These are phyloP conservation scores for Oryzias javanicus DNA, from an alignment of 2,113 vertebrate species.

Conservation along the genomic window DNA sequence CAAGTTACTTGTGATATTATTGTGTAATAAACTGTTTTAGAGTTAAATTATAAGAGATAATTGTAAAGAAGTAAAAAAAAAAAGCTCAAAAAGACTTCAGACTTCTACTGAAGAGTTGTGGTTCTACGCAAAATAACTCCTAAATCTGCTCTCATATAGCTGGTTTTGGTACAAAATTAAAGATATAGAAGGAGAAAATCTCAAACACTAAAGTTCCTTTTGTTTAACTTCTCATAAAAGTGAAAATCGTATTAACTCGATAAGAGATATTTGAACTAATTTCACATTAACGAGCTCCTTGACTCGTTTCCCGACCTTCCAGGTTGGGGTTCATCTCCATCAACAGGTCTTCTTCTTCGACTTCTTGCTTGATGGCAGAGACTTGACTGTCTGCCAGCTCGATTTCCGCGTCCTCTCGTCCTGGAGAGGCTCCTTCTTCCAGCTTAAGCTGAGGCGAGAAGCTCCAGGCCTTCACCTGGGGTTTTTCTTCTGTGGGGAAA, in stretches of 20 bases:
- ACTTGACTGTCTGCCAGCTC: not conserved
- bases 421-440: not conserved
- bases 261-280: not conserved
- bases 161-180: too few species aligned
- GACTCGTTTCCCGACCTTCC: not conserved
- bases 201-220: too few species aligned
- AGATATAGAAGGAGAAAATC: too few species aligned
- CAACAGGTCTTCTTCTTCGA: not conserved
- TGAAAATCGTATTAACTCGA: not conserved
- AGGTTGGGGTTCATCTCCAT: not conserved
- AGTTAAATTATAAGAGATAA: too few species aligned
- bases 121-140: too few species aligned
- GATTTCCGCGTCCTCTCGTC: not conserved
- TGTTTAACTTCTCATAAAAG: too few species aligned
- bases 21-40: too few species aligned
- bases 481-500: not conserved
- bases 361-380: constrained; percentile 5
- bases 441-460: not conserved
- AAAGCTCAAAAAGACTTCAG: too few species aligned
- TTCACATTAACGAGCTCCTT: not conserved
- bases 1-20: too few species aligned
- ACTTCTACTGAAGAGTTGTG: too few species aligned
- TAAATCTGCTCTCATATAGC: too few species aligned
- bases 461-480: not conserved
- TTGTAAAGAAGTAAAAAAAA: too few species aligned